phyloP scores from a whole-genome alignment of 1,140 invertebrate genomes.

The Dolichoris vasculosae region DNA sequence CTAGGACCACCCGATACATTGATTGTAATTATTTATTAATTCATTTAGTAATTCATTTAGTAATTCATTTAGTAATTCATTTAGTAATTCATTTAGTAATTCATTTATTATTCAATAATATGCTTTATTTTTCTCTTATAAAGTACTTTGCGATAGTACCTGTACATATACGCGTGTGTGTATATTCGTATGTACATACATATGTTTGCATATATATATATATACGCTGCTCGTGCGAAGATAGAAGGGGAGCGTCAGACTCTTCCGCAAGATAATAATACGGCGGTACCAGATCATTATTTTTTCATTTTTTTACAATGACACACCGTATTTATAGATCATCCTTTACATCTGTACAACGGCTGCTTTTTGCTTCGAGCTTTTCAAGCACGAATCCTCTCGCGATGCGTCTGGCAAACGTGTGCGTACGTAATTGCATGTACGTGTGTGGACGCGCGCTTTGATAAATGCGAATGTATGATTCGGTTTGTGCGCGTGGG shows the following conservation, averaged over 20 bases:
- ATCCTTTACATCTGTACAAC: constrained; percentile 34
- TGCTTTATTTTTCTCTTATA: constrained; percentile 41
- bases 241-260: constrained; percentile 33
- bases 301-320: constrained; percentile 35
- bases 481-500: too few species aligned
- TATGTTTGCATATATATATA: background rate
- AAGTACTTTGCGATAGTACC: background rate
- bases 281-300: constrained; percentile 19
- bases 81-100: constrained; percentile 37
- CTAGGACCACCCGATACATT: constrained; percentile 68
- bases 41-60: too few species aligned
- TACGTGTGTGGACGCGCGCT: background rate
- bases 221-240: constrained; percentile 30
- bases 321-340: background rate
- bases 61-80: too few species aligned
- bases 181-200: background rate
- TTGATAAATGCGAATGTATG: too few species aligned
- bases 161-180: background rate
- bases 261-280: constrained; percentile 39
- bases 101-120: constrained; percentile 14
- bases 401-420: constrained; percentile 7
- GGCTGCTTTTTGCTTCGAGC: background rate
- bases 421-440: constrained; percentile 46
- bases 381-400: constrained; percentile 30
- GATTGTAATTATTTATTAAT: constrained; percentile 60